Base-by-base conservation (phyloP, 2,797 vertebrate species). In the Corythornis leucogaster region DNA sequence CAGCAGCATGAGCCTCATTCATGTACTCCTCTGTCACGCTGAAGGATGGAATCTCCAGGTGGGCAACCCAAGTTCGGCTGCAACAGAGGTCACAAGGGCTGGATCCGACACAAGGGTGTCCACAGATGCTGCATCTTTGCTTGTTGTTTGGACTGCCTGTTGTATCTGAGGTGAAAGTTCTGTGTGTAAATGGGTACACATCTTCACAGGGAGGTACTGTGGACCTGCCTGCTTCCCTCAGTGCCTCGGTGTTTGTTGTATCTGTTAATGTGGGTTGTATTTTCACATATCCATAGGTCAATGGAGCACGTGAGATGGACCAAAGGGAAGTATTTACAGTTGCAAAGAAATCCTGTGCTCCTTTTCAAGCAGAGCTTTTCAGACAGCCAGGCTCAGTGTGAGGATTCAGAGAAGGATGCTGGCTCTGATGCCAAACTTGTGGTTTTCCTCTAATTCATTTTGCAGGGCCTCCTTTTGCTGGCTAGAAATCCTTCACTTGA, bases 391-490 rank as follows among this genome's bases (percentile, higher is more conserved):
- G 22, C 92, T 96, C 24, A 0, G 69, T 2, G 1, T 54, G 66
- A 93, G 81, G 84, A 96, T 93, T 91, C 92, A 93, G 89, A 91
- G 92, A 91, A 89, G 38, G 94, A 94, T 92, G 92, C 88, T 92
- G 86, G 69, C 48, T 93, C 69, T 80, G 58, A 66, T 92, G 93
- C 95, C 90, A 94, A 90, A 93, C 73, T 94, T 95, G 94, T 93
- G 95, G 94, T 96, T 96, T 96, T 96, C 87, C 95, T 94, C 87
- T 94, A 94, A 93, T 51, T 94, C 86, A 17, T 95, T 96, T 95
- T 94, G 54, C 92, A 93, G 90, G 95, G 90, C 94, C 90, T 94
- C 86, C 70, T 94, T 93, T 89, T 92, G 73, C 79, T 93, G 94
- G 69, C 93, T 92, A 83, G 79, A 95, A 95, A 93, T n/a, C 51